Conservation (phyloP, 2,797 vertebrate species). For the Sciurus vulgaris region DNA sequence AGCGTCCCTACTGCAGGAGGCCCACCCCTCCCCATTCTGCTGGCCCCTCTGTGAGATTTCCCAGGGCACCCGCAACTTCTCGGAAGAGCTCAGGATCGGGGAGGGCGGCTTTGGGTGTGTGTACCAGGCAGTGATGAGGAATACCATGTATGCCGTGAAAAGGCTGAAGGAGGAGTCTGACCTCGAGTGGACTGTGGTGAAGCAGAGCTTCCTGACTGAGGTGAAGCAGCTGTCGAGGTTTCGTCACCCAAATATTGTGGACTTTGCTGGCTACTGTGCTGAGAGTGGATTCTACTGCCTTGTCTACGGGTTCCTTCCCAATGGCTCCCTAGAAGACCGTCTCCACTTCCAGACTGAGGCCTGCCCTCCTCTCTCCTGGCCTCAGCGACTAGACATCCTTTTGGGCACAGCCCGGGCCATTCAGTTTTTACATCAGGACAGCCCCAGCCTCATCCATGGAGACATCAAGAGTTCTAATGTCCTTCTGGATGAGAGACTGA, state of each 20-base stretch:
- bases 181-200: constrained; percentile 90
- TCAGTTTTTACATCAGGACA: constrained; percentile 91
- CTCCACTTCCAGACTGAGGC: constrained; percentile 87
- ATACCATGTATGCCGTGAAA: constrained; percentile 93
- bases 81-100: constrained; percentile 89
- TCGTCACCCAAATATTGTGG: constrained; percentile 94
- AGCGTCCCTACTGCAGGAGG: constrained; percentile 22
- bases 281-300: constrained; percentile 91
- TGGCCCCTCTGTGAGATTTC: constrained; percentile 92
- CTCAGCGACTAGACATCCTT: constrained; percentile 89
- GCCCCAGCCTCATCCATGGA: constrained; percentile 91
- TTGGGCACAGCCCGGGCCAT: constrained; percentile 90
- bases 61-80: constrained; percentile 91
- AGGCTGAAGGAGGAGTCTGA: constrained; percentile 91
- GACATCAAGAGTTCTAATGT: constrained; percentile 96
- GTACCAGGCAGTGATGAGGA: constrained; percentile 91
- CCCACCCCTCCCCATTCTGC: constrained; percentile 84
- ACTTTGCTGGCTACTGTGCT: constrained; percentile 93
- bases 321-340: constrained; percentile 91
- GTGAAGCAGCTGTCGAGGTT: constrained; percentile 93
- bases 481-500: constrained; percentile 91
- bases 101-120: constrained; percentile 95
- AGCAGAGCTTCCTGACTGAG: constrained; percentile 93
- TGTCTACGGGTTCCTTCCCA: constrained; percentile 93
- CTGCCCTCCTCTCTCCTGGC: constrained; percentile 88